phyloP scores from a whole-genome alignment of 2,797 vertebrate species.

The Neopelma chrysocephalum region DNA sequence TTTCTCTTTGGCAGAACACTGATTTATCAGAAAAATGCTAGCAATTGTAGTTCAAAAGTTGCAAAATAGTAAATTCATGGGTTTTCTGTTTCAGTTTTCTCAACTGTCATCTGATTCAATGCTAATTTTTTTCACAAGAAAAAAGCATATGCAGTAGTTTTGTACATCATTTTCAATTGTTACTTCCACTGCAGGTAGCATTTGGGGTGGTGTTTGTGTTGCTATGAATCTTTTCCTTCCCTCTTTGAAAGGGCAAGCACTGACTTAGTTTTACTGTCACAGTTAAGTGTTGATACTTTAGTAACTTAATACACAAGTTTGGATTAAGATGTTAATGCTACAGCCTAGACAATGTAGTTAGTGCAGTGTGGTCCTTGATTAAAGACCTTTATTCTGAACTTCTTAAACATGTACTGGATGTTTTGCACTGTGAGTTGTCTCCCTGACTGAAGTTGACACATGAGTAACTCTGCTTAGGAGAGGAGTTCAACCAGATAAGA shows the following conservation, averaged over 20 bases:
- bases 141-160: neutral
- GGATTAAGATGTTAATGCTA: neutral
- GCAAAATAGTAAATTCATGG: neutral
- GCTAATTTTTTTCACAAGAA: neutral
- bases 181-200: neutral
- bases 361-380: neutral
- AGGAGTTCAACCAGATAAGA: neutral
- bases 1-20: neutral
- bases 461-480: neutral
- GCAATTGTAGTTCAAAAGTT: neutral
- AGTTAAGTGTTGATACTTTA: neutral
- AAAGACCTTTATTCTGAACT: neutral
- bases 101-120: neutral
- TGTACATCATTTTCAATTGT: neutral
- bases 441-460: neutral
- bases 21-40: neutral
- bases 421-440: neutral
- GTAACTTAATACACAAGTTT: neutral
- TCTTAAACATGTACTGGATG: neutral
- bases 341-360: neutral
- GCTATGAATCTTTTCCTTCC: neutral
- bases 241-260: neutral
- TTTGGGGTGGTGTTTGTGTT: neutral
- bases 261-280: neutral
- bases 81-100: neutral